phyloP scores from a whole-genome alignment of 2,113 vertebrate species.

The Syrmaticus mikado region DNA sequence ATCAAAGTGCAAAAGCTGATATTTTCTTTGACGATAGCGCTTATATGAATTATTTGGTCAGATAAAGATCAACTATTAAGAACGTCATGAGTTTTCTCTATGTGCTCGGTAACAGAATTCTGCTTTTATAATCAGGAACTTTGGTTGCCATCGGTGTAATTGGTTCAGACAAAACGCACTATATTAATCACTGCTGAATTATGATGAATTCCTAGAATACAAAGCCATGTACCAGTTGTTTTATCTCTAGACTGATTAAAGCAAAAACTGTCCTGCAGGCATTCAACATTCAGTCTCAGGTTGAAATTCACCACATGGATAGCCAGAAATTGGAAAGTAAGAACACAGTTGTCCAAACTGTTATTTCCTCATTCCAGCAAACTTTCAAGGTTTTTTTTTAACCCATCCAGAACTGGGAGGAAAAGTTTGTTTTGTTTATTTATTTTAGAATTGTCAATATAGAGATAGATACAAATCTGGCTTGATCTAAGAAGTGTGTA shows the following conservation, averaged over 20 bases:
- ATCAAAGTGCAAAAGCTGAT: neutral
- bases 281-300: neutral
- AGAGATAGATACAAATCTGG: neutral
- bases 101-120: neutral
- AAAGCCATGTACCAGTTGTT: neutral
- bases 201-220: neutral
- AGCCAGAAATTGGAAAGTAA: neutral
- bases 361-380: neutral
- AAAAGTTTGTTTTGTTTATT: neutral
- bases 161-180: neutral
- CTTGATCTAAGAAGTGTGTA: neutral
- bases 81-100: neutral
- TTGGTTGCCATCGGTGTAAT: neutral
- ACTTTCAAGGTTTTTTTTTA: neutral
- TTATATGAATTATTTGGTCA: too few relatives aligned
- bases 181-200: neutral
- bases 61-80: neutral
- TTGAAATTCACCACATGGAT: neutral
- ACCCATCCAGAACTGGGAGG: neutral
- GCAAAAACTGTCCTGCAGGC: neutral
- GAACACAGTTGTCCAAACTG: neutral
- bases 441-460: neutral
- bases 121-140: neutral
- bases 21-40: neutral
- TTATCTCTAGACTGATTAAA: neutral